These are phyloP conservation scores for Melanostoma scalare DNA, from an alignment of 2,888 invertebrate species.

Conservation along the genomic window DNA sequence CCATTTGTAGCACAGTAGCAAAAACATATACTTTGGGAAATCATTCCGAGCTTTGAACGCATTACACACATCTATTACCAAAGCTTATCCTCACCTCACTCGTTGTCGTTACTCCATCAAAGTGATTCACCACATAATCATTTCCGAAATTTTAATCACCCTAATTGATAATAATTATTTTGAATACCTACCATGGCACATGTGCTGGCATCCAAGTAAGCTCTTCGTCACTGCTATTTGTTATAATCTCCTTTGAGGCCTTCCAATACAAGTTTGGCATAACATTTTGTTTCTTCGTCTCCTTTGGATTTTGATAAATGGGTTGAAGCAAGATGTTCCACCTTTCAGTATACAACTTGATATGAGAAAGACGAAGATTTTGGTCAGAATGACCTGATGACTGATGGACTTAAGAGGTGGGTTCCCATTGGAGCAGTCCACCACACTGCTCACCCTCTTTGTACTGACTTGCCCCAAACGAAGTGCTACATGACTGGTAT, in stretches of 20 bases:
- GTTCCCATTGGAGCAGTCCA: slow-evolving; percentile 21
- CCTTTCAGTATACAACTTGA: slow-evolving; percentile 19
- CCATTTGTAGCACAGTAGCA: too few relatives aligned
- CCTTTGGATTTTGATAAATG: slow-evolving; percentile 55
- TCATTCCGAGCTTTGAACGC: too few relatives aligned
- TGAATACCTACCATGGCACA: slow-evolving; percentile 36
- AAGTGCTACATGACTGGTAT: not conserved
- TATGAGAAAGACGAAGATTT: slow-evolving; percentile 40
- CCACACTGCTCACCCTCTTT: not conserved
- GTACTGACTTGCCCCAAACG: not conserved
- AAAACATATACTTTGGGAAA: too few relatives aligned
- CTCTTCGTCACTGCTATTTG: not conserved
- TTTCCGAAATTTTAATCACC: slow-evolving; percentile 58
- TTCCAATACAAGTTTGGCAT: slow-evolving; percentile 33
- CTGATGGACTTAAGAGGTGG: slow-evolving; percentile 61
- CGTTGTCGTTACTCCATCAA: not conserved
- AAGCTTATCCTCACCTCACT: too few relatives aligned
- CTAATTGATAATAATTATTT: slow-evolving; percentile 65
- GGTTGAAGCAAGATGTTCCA: slow-evolving; percentile 43
- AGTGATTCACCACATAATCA: slow-evolving; percentile 16
- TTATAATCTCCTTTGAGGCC: not conserved
- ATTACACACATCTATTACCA: too few relatives aligned
- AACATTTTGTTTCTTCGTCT: slow-evolving; percentile 30
- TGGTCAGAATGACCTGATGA: slow-evolving; percentile 64
- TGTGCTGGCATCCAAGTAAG: not conserved